Evolutionary conservation across 2,888 invertebrate species (phyloP).

Genomic region (Caradrina kadenii): DNA sequence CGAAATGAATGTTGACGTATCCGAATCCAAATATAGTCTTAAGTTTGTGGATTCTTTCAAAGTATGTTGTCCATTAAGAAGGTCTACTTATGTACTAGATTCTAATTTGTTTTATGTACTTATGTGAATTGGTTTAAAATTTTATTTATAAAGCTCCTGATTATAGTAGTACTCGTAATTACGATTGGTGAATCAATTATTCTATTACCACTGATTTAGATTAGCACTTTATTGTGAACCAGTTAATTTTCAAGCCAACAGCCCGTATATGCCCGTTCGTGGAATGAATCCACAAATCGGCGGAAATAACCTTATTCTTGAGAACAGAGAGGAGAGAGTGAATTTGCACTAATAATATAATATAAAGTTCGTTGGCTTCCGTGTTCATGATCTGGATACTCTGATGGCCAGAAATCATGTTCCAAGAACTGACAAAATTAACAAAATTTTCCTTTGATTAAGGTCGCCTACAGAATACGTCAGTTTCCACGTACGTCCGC

Average conservation of each 20-base stretch:
- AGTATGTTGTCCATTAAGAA: neutral
- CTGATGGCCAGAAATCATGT: slow-evolving; percentile 44
- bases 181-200: slow-evolving; percentile 26
- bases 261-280: slow-evolving; percentile 68
- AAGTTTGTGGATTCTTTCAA: neutral
- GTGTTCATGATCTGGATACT: slow-evolving; percentile 60
- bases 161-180: neutral
- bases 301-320: slow-evolving; percentile 75
- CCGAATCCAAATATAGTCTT: neutral
- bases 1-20: neutral
- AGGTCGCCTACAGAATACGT: slow-evolving; percentile 25
- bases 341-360: slow-evolving; percentile 43
- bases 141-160: slow-evolving; percentile 9
- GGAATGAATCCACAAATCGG: slow-evolving; percentile 70
- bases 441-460: slow-evolving; percentile 31
- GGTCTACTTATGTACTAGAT: neutral
- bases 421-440: slow-evolving; percentile 46
- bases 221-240: slow-evolving; percentile 32
- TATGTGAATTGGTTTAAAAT: neutral
- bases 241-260: slow-evolving; percentile 51
- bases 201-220: slow-evolving; percentile 27
- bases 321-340: slow-evolving; percentile 32
- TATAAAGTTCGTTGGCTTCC: slow-evolving; percentile 64
- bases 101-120: neutral
- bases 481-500: slow-evolving; percentile 37